phyloP scores from a whole-genome alignment of 2,888 invertebrate genomes.

The Mamestra brassicae region DNA sequence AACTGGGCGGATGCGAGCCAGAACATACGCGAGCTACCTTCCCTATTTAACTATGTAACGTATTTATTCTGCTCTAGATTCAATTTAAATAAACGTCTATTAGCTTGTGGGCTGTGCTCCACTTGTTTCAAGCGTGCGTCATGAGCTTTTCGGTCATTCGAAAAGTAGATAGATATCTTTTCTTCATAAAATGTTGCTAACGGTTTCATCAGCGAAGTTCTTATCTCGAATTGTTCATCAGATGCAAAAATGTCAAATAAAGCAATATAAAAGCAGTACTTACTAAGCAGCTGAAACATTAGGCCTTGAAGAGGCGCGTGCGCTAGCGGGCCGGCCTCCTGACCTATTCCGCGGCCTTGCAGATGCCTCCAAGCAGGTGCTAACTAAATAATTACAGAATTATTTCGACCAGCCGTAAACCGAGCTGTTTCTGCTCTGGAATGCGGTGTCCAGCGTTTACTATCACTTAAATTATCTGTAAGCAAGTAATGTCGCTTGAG shows the following conservation, averaged over 20 bases:
- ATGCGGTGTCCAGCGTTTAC: constrained; percentile 38
- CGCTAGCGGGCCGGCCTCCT: constrained; percentile 85
- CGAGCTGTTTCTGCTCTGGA: constrained; percentile 36
- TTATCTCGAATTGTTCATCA: constrained; percentile 20
- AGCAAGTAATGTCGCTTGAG: constrained; percentile 23
- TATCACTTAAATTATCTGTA: constrained; percentile 34
- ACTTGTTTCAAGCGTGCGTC: constrained; percentile 16
- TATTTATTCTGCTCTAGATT: constrained; percentile 29
- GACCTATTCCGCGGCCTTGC: constrained; percentile 88
- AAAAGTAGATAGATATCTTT: neutral
- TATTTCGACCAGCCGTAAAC: constrained; percentile 47
- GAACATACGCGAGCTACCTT: constrained; percentile 45
- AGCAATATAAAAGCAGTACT: constrained; percentile 65
- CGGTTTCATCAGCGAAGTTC: neutral
- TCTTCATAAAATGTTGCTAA: neutral
- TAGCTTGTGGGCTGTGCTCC: constrained; percentile 7
- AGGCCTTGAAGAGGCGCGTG: constrained; percentile 80
- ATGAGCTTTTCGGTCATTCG: constrained; percentile 8
- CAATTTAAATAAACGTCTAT: constrained; percentile 45
- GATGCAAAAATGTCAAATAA: constrained; percentile 39
- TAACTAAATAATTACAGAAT: constrained; percentile 61
- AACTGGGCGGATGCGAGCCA: constrained; percentile 57
- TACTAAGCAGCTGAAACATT: constrained; percentile 76
- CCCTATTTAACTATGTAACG: constrained; percentile 30
- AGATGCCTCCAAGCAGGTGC: constrained; percentile 72